Base-by-base conservation (phyloP, 2,113 vertebrate genomes). In the Prunella fulvescens region DNA sequence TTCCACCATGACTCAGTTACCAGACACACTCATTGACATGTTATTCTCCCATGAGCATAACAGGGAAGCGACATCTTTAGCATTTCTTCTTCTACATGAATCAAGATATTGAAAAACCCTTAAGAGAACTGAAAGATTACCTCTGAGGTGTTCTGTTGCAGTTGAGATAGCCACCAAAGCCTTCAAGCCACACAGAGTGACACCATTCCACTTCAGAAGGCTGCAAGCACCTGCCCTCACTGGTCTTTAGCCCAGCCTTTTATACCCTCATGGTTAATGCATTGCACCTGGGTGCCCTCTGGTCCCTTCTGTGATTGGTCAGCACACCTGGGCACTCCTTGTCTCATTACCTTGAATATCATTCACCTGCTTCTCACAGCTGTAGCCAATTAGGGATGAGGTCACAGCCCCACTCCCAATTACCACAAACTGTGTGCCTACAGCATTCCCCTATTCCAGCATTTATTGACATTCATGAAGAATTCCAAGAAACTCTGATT, bases 1-100 rank as follows among this genome's bases (percentile, higher is more conserved):
- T 4, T 81, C 19, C 47, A 53, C 33, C 3, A 3, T 5, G 12
- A 25, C 19, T 83, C 50, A 44, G 16, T 39, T 53, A 84, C 39
- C 2, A 76, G 22, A 28, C 7, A 6, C 2, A 2, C 17, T 69
- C 50, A 25, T 2, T 42, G 45, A 29, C n/a, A 15, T 0, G 0
- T 18, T 22, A 10, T 10, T n/a, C n/a, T 19, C 28, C 47, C 48
- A 1, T 5, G 14, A 37, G 13, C 42, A 5, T 4, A 69, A n/a
- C 19, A 19, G 0, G 1, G 6, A 66, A 78, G 8, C 20, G 12
- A 50, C 37, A 48, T 72, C 12, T 28, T 40, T 8, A 17, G 31
- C 8, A 40, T 73, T 73, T 45, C 45, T 53, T 45, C 47, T 40
- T 57, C 42, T 28, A 19, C 44, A 47, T 54, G 4, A 64, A 65